A percentile compares a stretch with the other conserved stretches of the same genome.
Evolutionary conservation across 92 coral and sea anemone genomes (phyloP).

Genomic region (Montipora capitata): DNA sequence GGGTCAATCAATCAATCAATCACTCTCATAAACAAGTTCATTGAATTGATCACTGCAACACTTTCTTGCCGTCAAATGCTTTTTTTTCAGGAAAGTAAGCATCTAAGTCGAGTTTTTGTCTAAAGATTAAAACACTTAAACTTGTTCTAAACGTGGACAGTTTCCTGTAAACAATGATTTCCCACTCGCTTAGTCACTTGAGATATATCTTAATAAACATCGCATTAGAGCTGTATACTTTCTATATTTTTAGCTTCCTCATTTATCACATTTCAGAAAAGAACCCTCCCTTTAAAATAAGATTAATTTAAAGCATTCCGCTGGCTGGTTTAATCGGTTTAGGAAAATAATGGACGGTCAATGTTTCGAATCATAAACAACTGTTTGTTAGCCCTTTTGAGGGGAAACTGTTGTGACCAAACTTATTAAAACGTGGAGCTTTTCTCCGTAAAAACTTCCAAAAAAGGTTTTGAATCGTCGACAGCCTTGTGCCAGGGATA

Average conservation of each 20-base stretch:
- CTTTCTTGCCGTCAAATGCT: too few species aligned
- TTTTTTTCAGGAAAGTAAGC: too few species aligned
- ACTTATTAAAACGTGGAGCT: not conserved
- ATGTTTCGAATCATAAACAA: not conserved
- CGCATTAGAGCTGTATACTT: too few species aligned
- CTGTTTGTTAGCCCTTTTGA: not conserved
- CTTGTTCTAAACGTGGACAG: too few species aligned
- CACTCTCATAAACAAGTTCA: too few species aligned
- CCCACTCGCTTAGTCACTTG: not conserved
- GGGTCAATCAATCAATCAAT: not conserved
- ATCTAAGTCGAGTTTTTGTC: too few species aligned
- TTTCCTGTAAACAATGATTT: too few species aligned
- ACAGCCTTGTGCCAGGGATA: not conserved
- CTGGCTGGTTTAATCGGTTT: not conserved
- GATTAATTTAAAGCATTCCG: not conserved
- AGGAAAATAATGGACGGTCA: not conserved
- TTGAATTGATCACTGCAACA: too few species aligned
- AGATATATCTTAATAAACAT: not conserved
- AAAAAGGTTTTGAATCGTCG: not conserved
- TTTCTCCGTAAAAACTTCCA: not conserved
- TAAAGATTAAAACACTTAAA: too few species aligned
- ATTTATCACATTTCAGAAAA: not conserved
- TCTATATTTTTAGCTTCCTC: not conserved
- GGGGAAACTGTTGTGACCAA: not conserved
- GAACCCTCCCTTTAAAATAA: not conserved